Evolutionary conservation across 2,113 vertebrate species (phyloP), one percentile per base, ranked within the genome.

Genomic region (Proteles cristata): DNA sequence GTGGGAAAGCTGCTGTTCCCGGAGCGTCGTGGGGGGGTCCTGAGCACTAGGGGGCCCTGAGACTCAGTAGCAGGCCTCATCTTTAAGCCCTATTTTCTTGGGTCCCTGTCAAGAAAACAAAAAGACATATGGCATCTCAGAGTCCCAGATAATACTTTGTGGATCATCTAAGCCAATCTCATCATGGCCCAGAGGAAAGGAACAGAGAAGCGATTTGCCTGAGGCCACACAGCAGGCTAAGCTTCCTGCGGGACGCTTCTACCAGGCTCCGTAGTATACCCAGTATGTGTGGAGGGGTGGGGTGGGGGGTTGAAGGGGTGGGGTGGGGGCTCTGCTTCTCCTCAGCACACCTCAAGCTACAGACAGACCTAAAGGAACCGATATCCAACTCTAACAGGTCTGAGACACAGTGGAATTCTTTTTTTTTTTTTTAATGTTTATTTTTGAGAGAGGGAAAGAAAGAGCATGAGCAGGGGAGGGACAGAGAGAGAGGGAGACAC

Each of bases 251-350:
- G 25, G 43, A 4, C 83, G 5, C 25, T 26, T 28, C 23, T 33
- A 31, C 58, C 31, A 11, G 0, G 14, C 58, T 50, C 48, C 5
- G 0, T 26, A 1, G 31, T 12, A 45, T 28, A 23, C 4, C 9
- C 66, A 11, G 35, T 21, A 55, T 55, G 53, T 4, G 5, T 15
- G 16, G 53, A 17, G 16, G 50, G 50, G 50, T 50, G 50, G 50
- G 14, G 45, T 5, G 45, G 50, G 50, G 14, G 12, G 50, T 11
- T 15, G 16, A 0, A 15, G 16, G 53, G 53, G 53, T 17, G 53
- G 53, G 15, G 53, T 55, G 53, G 23, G 66, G 45, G 25, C 86
- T n/a, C 82, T 15, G 43, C 61, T 39, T 73, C 58, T 26, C 71
- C 81, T 19, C 45, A 68, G 66, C 45, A 11, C 74, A 45, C 31